Base-by-base conservation (phyloP, 1,140 invertebrate genomes). In the Caligus rogercresseyi region DNA sequence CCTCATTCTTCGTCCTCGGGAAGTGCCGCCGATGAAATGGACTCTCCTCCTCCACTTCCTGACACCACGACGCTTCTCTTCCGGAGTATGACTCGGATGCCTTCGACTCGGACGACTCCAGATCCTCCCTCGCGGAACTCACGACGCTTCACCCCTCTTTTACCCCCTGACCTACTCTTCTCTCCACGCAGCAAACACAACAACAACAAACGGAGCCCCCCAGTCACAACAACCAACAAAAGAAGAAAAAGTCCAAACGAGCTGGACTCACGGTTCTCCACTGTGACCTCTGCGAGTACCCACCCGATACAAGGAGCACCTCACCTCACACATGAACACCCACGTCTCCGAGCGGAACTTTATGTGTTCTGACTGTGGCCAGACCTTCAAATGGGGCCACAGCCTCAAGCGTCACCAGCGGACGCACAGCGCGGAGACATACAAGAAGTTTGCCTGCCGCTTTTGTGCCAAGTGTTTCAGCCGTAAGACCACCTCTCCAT, bases 301-400 rank as follows among this genome's bases (percentile, higher is more conserved):
- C 52, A 63, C 61, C 21, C 52, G 61, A n/a, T 56, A 21, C 52
- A 63, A 63, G 25, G 61, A 63, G 54, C 61, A 63, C 23, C 53
- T 63, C 15, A 56, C 52, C 14, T 55, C 52, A 11, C 61, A 63
- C 25, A 63, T 63, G 61, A 54, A 63, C 25, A 58, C 52, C 3
- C 61, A 63, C 24, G 54, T 21, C 21, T 57, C 16, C 2, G 54
- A 54, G 20, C 15, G 61, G 52, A 63, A 63, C 16, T 63, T 23
- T 25, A 63, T 58, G 53, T 63, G 61, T 25, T 58, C 51, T 16
- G 23, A 59, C 7, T 63, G 61, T 26, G 61, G 61, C 7, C 61
- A 63, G 52, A 59, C 61, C 13, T 63, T 63, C 53, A 63, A 63
- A 63, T 63, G 61, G 61, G 23, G 52, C 19, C 61, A 63, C 20